These are phyloP conservation scores for Burhinus oedicnemus DNA, from an alignment of 2,113 vertebrate species.

Conservation along the genomic window DNA sequence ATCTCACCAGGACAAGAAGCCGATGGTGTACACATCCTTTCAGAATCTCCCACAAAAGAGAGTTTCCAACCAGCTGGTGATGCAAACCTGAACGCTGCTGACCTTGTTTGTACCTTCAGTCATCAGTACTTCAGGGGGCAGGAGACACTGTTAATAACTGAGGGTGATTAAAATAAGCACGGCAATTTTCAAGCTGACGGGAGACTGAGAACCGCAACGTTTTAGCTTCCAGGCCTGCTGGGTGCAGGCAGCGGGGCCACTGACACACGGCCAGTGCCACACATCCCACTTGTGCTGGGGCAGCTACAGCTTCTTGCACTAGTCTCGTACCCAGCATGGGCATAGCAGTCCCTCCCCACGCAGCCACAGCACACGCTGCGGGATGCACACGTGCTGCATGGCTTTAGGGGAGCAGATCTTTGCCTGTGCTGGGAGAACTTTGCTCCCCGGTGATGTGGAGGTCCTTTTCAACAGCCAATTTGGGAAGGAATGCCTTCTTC, in stretches of 20 bases:
- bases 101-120: neutral
- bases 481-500: fast-evolving
- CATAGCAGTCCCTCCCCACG: neutral
- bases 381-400: neutral
- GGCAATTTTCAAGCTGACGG: neutral
- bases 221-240: neutral
- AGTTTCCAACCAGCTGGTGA: neutral
- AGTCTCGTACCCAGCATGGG: fast-evolving
- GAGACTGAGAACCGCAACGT: neutral
- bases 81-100: neutral
- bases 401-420: neutral
- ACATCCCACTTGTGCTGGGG: neutral
- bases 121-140: neutral
- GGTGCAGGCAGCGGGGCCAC: neutral
- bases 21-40: neutral
- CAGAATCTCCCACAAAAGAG: neutral
- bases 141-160: neutral
- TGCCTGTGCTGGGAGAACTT: neutral
- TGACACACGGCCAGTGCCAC: fast-evolving
- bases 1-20: neutral
- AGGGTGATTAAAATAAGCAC: neutral
- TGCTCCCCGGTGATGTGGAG: neutral
- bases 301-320: neutral
- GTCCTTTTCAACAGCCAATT: fast-evolving
- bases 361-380: neutral